phyloP scores from a whole-genome alignment of 2,888 invertebrate species.

The Agrochola macilenta region DNA sequence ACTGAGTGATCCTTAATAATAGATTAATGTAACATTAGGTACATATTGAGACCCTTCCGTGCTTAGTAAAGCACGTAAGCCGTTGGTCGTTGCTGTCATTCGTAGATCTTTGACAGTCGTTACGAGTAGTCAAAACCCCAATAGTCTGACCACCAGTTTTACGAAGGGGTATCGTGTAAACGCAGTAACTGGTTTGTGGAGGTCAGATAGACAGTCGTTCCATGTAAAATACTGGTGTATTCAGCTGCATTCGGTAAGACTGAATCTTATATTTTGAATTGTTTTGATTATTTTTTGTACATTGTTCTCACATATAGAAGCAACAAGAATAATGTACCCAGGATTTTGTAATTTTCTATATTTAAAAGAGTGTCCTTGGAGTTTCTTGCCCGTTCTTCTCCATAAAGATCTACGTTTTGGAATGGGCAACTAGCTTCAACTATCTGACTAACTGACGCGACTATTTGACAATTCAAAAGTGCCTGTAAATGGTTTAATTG shows the following conservation, averaged over 20 bases:
- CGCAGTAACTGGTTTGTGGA: background rate
- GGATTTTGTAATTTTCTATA: too few species aligned
- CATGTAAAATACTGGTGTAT: background rate
- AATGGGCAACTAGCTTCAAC: too few species aligned
- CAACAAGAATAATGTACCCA: too few species aligned
- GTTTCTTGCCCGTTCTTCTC: too few species aligned
- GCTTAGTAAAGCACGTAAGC: background rate
- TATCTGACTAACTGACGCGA: too few species aligned
- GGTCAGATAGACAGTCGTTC: background rate
- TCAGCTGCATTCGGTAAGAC: background rate
- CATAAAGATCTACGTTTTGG: too few species aligned
- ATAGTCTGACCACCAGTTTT: background rate
- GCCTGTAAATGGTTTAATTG: too few species aligned
- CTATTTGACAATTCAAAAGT: too few species aligned
- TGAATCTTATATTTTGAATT: too few species aligned
- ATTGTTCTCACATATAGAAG: too few species aligned
- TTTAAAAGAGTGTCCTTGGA: too few species aligned
- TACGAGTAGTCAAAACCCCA: background rate
- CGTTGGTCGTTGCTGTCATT: background rate
- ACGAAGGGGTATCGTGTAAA: background rate
- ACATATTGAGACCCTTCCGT: background rate
- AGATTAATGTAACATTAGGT: background rate
- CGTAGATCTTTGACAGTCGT: background rate
- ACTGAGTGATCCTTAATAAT: background rate
- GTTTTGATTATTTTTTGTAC: too few species aligned